These are phyloP conservation scores for Anguilla rostrata DNA, from an alignment of 2,113 vertebrate species.

Conservation along the genomic window DNA sequence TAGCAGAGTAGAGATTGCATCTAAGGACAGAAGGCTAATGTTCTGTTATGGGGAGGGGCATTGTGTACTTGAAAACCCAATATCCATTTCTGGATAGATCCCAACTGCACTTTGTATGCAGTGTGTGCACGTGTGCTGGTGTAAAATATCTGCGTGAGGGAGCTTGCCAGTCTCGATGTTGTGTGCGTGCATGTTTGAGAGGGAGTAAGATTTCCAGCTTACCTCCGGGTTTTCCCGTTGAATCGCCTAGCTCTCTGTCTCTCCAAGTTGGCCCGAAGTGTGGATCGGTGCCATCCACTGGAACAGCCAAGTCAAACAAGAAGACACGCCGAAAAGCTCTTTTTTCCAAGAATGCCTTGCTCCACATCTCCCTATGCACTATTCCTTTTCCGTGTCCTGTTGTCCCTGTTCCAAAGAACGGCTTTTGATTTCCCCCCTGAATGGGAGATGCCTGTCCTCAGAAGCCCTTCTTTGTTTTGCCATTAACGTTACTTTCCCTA, in stretches of 20 bases:
- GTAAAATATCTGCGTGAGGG: neutral
- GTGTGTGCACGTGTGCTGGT: neutral
- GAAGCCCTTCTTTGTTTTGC: slow-evolving; percentile 30
- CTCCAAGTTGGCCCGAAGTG: neutral
- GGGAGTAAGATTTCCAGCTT: too few species aligned
- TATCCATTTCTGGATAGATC: neutral
- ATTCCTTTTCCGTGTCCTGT: slow-evolving; percentile 3
- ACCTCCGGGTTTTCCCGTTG: neutral
- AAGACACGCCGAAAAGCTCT: neutral
- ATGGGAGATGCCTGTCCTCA: slow-evolving; percentile 23
- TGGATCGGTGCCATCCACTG: neutral
- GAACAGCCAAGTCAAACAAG: neutral
- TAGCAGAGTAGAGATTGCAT: too few species aligned
- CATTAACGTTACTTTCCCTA: slow-evolving; percentile 32
- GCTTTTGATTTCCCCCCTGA: slow-evolving; percentile 15
- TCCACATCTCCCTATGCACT: slow-evolving; percentile 11
- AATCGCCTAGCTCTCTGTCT: neutral
- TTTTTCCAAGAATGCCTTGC: neutral
- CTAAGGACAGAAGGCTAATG: too few species aligned
- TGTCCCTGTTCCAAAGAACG: slow-evolving; percentile 19
- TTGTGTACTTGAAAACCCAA: neutral
- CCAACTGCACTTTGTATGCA: neutral
- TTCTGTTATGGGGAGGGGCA: too few species aligned
- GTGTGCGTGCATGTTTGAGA: neutral
- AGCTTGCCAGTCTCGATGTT: neutral